These are phyloP conservation scores for Parambassis ranga DNA, from an alignment of 2,797 vertebrate species.

Conservation along the genomic window DNA sequence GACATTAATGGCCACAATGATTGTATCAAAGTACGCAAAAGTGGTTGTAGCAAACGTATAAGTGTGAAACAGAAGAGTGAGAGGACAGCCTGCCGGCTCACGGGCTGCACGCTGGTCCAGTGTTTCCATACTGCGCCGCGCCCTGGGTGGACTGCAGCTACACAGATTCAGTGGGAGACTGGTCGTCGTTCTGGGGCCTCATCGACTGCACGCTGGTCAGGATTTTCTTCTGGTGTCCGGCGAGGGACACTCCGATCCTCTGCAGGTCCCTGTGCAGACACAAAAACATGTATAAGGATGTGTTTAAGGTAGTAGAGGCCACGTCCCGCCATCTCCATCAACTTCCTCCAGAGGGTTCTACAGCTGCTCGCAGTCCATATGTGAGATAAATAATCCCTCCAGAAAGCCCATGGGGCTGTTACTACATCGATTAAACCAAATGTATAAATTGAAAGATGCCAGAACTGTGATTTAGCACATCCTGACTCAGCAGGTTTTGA, in stretches of 20 bases:
- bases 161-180: slow-evolving; percentile 91
- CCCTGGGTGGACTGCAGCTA: slow-evolving; percentile 70
- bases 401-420: too few relatives aligned
- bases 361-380: too few relatives aligned
- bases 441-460: too few relatives aligned
- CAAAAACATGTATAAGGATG: background rate
- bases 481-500: too few relatives aligned
- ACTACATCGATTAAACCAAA: too few relatives aligned
- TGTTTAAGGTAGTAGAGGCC: too few relatives aligned
- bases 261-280: slow-evolving; percentile 87
- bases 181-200: slow-evolving; percentile 88
- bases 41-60: background rate
- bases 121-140: background rate
- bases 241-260: slow-evolving; percentile 94
- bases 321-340: too few relatives aligned
- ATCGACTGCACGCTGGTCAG: slow-evolving; percentile 94
- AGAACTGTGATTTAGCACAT: too few relatives aligned
- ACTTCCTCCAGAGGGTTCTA: too few relatives aligned
- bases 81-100: slow-evolving; percentile 37
- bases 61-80: background rate
- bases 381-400: too few relatives aligned
- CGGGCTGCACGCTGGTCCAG: slow-evolving; percentile 7
- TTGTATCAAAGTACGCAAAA: slow-evolving; percentile 9
- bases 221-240: slow-evolving; percentile 99
- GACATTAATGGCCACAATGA: slow-evolving; percentile 11